These are phyloP conservation scores for Steinernema khuongi DNA, from an alignment of 1,140 invertebrate genomes.

Conservation along the genomic window DNA sequence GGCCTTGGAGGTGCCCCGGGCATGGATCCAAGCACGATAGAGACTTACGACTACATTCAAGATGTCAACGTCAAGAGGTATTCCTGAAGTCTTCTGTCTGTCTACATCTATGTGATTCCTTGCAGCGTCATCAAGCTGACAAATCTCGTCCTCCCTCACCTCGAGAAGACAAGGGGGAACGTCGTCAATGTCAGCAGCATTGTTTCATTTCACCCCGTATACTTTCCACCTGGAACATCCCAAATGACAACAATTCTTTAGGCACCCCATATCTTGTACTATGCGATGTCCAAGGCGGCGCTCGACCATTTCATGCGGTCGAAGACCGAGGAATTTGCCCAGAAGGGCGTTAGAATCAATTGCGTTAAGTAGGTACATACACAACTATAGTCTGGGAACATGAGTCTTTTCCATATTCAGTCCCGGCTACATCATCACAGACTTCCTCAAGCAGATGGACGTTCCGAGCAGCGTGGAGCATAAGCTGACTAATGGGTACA, in stretches of 20 bases:
- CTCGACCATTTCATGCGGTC: slow-evolving; percentile 63
- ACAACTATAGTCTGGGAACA: slow-evolving; percentile 4
- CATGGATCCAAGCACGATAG: background rate
- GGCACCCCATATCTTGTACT: slow-evolving; percentile 69
- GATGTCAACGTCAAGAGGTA: background rate
- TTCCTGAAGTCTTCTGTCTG: too few species aligned
- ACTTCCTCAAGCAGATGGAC: slow-evolving; percentile 17
- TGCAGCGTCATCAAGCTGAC: slow-evolving; percentile 34
- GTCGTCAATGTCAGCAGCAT: slow-evolving; percentile 20
- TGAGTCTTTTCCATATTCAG: too few species aligned
- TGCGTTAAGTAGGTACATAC: background rate
- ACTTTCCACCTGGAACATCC: background rate
- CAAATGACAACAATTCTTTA: slow-evolving; percentile 4
- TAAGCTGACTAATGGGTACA: background rate
- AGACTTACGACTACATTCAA: background rate
- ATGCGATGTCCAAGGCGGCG: slow-evolving; percentile 68
- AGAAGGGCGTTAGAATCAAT: background rate
- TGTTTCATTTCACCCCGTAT: background rate
- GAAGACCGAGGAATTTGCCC: slow-evolving; percentile 60
- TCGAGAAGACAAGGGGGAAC: slow-evolving; percentile 40
- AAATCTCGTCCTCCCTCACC: slow-evolving; percentile 26
- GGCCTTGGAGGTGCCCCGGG: background rate
- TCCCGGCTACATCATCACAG: slow-evolving; percentile 28
- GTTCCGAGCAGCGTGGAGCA: background rate
- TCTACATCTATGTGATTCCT: too few species aligned